phyloP scores from a whole-genome alignment of 2,113 vertebrate species.

The human (Homo sapiens) region GRCh38 chr22:36628001-36628500 shows the following conservation, averaged over 20 bases:
- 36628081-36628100: neutral
- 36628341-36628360: neutral
- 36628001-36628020: neutral
- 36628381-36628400: neutral
- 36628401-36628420: neutral
- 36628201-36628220: constrained; percentile 45
- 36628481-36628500: neutral
- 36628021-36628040: neutral
- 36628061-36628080: constrained; percentile 24
- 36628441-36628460: neutral
- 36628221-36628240: neutral
- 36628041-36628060: neutral
- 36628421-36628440: neutral
- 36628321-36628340: neutral
- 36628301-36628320: constrained; percentile 28
- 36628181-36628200: neutral
- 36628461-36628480: neutral
- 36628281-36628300: neutral
- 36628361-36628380: neutral
- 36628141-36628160: neutral
- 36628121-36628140: constrained; percentile 26
- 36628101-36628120: neutral
- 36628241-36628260: neutral
- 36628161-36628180: neutral
- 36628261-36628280: neutral